Base-by-base conservation (phyloP, 2,888 invertebrate species). In the Seira ritae region DNA sequence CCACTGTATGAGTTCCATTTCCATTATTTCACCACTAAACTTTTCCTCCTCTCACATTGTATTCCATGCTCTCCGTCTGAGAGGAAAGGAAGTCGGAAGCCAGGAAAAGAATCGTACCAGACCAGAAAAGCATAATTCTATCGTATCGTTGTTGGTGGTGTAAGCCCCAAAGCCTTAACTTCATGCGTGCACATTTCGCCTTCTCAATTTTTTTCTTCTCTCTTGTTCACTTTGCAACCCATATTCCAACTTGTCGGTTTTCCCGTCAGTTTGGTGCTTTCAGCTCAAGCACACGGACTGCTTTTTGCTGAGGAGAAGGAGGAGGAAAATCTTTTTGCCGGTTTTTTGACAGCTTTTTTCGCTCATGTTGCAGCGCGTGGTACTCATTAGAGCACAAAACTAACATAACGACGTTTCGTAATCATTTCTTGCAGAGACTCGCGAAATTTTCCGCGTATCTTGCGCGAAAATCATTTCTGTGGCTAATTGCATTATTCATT, bases 251-350 rank as follows among this genome's bases (percentile, higher is more conserved):
- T 46, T 55, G 37, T 73, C 80, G 60, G 72, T 80, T 72, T 80
- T 67, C 73, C 66, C 66, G 60, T 80, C 80, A 80, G 80, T 80
- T 80, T 72, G 73, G 80, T 80, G 80, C 80, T 80, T 80, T 68
- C 73, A 68, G 80, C 55, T 73, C 73, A 68, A 80, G 80, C 73
- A 80, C 73, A 67, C 80, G 67, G 80, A 80, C 80, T 31, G 80
- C 31, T 17, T 60, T 17, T 42, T 60, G 55, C 67, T 19, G 46
- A 66, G 24, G 73, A 66, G 42, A 80, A 73, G 75, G 66, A 65
- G 60, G 62, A 70, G 60, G 20, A 17, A 70, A 4, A 50, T 17
- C 23, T 17, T 22, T 19, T 19, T 20, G 46, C 70, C 69, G 60
- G 77, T 69, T 66, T 76, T 74, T 70, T 66, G 68, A 50, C 70